Base-by-base conservation (phyloP, 2,797 vertebrate species). In the Gouania willdenowi region DNA sequence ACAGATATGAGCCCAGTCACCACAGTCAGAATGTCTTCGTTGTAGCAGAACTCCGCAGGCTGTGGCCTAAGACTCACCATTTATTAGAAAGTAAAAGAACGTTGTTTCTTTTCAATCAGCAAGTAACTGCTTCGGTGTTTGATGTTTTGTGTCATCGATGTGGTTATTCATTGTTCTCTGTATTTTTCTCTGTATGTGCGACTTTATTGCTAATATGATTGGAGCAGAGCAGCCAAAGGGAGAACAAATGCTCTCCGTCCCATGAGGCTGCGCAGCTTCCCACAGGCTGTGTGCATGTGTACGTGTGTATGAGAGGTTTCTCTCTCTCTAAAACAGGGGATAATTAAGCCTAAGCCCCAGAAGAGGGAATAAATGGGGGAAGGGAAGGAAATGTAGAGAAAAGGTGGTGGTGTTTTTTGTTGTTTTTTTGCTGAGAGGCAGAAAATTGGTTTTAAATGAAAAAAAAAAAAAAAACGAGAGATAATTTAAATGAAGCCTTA, bases 311-410 rank as follows among this genome's bases (percentile, higher is more conserved):
- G 18, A 20, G 18, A 20, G 18, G 20, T n/a, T n/a, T 55, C 57
- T 64, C 62, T 59, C 29, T 48, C 71, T 59, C 28, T 42, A 54
- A 43, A 70, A 36, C 48, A 66, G 47, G 54, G 75, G 68, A 75
- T 83, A 76, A 81, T 85, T 83, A 75, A 67, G 75, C 79, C 73
- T 77, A 50, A 76, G 69, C 73, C 49, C 67, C 60, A 70, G 32
- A 78, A 56, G 43, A 72, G 45, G 29, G 66, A 59, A 56, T 75
- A 62, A 50, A 66, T 70, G 46, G 55, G 48, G 53, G 51, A 46
- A 43, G 47, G 58, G 59, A 49, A 29, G 36, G 24, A 26, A 29
- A 39, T 51, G 42, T 26, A 16, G 41, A 40, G 46, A 30, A 3
- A 58, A 55, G 59, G 46, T 45, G 55, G 30, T 54, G 57, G 58